Conservation (phyloP, 2,113 vertebrate genomes). For the Elanus axillaris region DNA sequence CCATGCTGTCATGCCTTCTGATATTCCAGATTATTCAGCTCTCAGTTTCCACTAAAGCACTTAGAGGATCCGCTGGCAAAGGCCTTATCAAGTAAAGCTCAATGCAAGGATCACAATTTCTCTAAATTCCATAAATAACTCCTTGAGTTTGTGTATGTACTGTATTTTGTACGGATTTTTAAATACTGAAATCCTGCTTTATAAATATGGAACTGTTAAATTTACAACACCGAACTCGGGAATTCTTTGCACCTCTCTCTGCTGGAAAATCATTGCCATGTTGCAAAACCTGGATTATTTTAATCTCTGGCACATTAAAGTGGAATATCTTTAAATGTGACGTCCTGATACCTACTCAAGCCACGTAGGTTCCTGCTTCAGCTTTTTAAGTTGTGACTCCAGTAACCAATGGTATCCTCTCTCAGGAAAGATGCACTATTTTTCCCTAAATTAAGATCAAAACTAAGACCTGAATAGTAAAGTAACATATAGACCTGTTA, state of each 20-base stretch:
- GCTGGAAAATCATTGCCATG: neutral
- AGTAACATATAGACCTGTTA: neutral
- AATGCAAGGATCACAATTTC: neutral
- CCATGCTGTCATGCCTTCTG: neutral
- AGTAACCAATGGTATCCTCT: neutral
- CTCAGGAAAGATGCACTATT: neutral
- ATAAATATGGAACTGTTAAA: neutral
- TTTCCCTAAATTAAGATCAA: neutral
- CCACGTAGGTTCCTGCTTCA: accelerated
- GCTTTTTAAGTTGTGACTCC: neutral
- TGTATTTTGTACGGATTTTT: neutral
- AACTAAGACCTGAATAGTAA: neutral
- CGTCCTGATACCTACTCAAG: neutral
- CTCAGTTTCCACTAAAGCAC: neutral
- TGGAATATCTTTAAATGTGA: neutral
- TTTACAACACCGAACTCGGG: neutral
- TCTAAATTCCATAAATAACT: neutral
- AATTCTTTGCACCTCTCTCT: neutral
- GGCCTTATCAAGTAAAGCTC: neutral
- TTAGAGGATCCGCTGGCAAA: neutral
- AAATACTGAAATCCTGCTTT: neutral
- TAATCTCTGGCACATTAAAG: neutral
- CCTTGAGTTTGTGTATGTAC: neutral
- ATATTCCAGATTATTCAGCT: neutral
- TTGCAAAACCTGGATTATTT: neutral